phyloP scores from a whole-genome alignment of 2,888 invertebrate genomes.

The Pachliopta kotzebuea region DNA sequence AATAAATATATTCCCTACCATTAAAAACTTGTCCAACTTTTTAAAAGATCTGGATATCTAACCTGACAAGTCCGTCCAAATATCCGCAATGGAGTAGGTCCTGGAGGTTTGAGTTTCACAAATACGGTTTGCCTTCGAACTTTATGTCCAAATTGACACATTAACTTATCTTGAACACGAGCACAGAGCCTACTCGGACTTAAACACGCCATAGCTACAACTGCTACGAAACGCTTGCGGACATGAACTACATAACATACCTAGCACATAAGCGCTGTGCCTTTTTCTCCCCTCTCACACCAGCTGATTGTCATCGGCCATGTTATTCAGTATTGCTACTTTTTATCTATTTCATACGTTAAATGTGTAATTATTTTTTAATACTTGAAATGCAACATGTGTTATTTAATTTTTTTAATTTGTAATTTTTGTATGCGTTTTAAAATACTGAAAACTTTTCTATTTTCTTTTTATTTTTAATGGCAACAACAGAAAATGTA shows the following conservation, averaged over 20 bases:
- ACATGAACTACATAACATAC: slow-evolving; percentile 76
- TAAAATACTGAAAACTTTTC: too few relatives aligned
- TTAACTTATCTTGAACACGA: slow-evolving; percentile 88
- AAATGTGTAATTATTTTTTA: background rate
- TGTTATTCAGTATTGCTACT: slow-evolving; percentile 45
- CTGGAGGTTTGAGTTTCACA: slow-evolving; percentile 85
- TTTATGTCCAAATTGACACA: slow-evolving; percentile 89
- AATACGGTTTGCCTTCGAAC: slow-evolving; percentile 85
- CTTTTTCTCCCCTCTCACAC: slow-evolving; percentile 76
- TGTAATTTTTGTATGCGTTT: too few relatives aligned
- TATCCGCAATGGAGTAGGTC: slow-evolving; percentile 80
- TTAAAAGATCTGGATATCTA: slow-evolving; percentile 40
- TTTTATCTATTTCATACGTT: background rate
- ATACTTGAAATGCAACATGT: too few relatives aligned
- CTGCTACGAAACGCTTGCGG: slow-evolving; percentile 83
- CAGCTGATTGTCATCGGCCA: slow-evolving; percentile 77
- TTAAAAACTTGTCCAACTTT: slow-evolving; percentile 2
- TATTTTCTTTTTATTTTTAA: background rate
- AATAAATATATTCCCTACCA: background rate
- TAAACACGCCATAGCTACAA: slow-evolving; percentile 91
- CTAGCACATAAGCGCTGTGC: slow-evolving; percentile 63
- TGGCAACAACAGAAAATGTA: background rate
- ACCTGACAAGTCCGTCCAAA: slow-evolving; percentile 78
- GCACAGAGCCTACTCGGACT: slow-evolving; percentile 91
- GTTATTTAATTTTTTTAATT: too few relatives aligned